Percentiles rank a stretch among this genome's conserved stretches.
Conservation (phyloP, 2,113 vertebrate species). For the Odocoileus virginianus region DNA sequence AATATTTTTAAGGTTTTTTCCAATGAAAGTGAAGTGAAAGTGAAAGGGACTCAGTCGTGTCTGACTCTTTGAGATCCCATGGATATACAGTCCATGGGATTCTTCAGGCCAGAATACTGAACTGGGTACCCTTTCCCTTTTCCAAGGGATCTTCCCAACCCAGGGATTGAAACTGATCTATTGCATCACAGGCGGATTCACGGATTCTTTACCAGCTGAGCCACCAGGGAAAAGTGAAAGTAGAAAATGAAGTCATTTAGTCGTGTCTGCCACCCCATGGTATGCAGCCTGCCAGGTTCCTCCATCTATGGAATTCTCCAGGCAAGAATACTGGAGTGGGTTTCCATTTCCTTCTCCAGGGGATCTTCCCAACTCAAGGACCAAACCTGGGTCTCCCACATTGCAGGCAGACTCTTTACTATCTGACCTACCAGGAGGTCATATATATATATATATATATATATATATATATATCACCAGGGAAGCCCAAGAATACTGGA, state of each 20-base stretch:
- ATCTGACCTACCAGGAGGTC: neutral
- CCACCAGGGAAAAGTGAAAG: neutral
- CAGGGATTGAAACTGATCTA: neutral
- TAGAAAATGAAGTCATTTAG: neutral
- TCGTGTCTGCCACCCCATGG: neutral
- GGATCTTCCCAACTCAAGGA: neutral
- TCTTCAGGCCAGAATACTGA: neutral
- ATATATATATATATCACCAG: neutral
- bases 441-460: neutral
- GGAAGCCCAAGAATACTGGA: neutral
- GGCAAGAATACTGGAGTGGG: neutral
- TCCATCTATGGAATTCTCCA: neutral
- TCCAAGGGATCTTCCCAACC: neutral
- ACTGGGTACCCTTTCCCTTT: neutral
- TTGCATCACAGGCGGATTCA: rapidly evolving
- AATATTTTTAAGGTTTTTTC: neutral
- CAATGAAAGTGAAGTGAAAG: neutral
- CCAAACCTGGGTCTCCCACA: neutral
- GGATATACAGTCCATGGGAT: neutral
- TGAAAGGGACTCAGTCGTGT: neutral
- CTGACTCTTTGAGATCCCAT: neutral
- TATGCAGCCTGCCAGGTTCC: neutral
- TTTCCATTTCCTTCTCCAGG: neutral
- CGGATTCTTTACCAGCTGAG: neutral
- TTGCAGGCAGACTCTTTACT: neutral